A percentile compares a stretch with the other conserved stretches of the same genome.
Conservation (phyloP, 64 coral and sea anemone genomes). For the Orbicella faveolata region DNA sequence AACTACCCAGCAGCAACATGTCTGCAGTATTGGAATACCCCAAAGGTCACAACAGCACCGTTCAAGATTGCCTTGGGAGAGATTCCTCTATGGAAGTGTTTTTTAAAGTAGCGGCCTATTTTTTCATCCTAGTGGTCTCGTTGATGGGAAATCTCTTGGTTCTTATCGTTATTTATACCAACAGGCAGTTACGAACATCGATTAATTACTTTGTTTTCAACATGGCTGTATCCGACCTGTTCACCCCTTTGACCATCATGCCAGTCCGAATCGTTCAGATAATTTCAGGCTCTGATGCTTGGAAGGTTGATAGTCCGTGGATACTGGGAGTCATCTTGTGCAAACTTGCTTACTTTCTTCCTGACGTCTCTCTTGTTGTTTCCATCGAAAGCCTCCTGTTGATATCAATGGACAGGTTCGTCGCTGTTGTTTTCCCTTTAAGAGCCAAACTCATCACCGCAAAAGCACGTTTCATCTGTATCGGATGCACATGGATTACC, state of each 20-base stretch:
- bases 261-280: too few relatives aligned
- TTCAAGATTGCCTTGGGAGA: too few relatives aligned
- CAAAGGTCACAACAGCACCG: too few relatives aligned
- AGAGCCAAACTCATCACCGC: neutral
- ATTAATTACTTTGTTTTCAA: constrained; percentile 12
- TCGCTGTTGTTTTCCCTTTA: constrained; percentile 1
- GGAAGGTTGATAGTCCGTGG: neutral
- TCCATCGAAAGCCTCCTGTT: too few relatives aligned
- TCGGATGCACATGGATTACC: neutral
- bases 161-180: neutral
- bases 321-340: constrained; percentile 3
- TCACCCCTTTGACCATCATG: too few relatives aligned
- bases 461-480: neutral
- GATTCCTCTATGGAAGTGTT: too few relatives aligned
- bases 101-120: neutral
- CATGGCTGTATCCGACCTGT: too few relatives aligned
- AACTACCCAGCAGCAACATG: too few relatives aligned
- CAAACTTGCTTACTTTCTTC: neutral
- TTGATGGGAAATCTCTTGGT: neutral
- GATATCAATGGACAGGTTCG: too few relatives aligned
- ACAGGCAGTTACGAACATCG: constrained; percentile 11
- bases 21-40: too few relatives aligned
- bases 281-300: neutral
- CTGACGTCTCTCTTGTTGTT: too few relatives aligned
- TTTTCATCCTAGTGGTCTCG: neutral